Conservation (phyloP, 2,797 vertebrate genomes). For the Hyperoplus lanceolatus region DNA sequence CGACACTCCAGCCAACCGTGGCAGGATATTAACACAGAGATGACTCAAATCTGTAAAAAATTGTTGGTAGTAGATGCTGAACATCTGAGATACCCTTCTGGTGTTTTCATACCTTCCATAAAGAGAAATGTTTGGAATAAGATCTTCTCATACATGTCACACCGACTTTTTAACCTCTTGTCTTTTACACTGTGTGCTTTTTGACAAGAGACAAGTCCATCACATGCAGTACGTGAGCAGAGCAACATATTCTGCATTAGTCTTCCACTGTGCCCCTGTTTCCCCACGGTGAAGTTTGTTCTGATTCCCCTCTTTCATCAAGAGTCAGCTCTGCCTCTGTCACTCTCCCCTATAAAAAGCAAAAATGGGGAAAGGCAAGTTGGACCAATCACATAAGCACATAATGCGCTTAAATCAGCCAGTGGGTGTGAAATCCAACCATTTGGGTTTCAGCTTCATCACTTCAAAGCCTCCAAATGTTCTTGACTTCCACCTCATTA, state of each 20-base stretch:
- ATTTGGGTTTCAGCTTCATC: conserved; percentile 67
- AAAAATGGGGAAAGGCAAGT: conserved; percentile 50
- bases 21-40: conserved; percentile 70
- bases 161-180: conserved; percentile 24
- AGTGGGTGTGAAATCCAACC: conserved; percentile 73
- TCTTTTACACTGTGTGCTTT: conserved; percentile 30
- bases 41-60: conserved; percentile 43
- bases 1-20: conserved; percentile 47
- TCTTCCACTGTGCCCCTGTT: conserved; percentile 28
- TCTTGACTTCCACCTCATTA: conserved; percentile 71
- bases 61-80: conserved; percentile 7
- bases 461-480: conserved; percentile 76
- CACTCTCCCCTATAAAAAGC: conserved; percentile 54
- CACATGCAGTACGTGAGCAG: conserved; percentile 28
- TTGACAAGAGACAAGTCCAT: conserved; percentile 51
- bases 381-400: conserved; percentile 67
- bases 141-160: conserved; percentile 4
- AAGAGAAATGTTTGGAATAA: conserved; percentile 29
- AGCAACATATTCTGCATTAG: conserved; percentile 45
- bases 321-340: conserved; percentile 60
- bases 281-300: conserved; percentile 52
- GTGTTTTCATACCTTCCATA: conserved; percentile 12
- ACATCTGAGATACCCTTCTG: conserved; percentile 7
- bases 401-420: conserved; percentile 77
- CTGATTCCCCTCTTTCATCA: conserved; percentile 50